Conservation (phyloP, 2,797 vertebrate species). For the Helarctos malayanus region DNA sequence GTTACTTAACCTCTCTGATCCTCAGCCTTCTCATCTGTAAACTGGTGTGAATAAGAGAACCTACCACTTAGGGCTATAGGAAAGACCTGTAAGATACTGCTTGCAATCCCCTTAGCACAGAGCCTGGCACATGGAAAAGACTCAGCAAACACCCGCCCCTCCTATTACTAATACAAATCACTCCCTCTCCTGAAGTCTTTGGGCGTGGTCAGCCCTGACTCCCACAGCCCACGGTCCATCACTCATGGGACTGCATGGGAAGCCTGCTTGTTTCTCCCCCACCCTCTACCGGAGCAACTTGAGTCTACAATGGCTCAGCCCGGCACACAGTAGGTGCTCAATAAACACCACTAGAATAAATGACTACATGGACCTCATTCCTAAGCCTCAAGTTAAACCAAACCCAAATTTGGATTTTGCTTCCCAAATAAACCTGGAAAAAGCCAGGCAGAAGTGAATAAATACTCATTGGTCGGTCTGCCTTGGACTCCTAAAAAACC, state of each 20-base stretch:
- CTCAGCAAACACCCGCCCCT: not conserved
- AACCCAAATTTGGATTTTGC: not conserved
- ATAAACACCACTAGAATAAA: not conserved
- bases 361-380: not conserved
- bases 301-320: not conserved
- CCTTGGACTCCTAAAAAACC: not conserved
- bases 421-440: not conserved
- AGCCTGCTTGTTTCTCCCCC: not conserved
- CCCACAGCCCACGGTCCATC: not conserved
- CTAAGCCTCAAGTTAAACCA: not conserved
- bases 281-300: not conserved
- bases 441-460: not conserved
- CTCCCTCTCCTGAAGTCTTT: not conserved
- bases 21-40: not conserved
- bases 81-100: not conserved
- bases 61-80: not conserved
- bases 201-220: not conserved
- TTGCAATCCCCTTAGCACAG: not conserved
- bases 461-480: not conserved
- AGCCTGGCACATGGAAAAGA: not conserved
- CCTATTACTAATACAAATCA: not conserved
- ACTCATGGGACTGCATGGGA: not conserved
- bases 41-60: not conserved
- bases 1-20: constrained; percentile 21
- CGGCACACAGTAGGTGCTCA: not conserved